Base-by-base conservation (phyloP, 2,888 invertebrate genomes). In the Cyclophora albipunctata region DNA sequence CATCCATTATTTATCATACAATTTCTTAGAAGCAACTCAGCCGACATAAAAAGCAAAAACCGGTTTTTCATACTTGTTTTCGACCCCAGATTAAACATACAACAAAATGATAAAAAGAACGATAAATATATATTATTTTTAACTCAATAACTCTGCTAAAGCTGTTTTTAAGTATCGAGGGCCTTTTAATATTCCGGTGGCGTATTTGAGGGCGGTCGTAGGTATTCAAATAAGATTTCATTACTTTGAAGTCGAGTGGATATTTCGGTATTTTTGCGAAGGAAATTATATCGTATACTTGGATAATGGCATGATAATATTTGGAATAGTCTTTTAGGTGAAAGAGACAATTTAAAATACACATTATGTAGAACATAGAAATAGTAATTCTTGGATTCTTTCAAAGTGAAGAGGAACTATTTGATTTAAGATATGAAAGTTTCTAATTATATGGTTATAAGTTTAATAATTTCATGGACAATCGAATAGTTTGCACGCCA, bases 151-250 rank as follows among this genome's bases (percentile, higher is more conserved):
- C 51, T 46, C 48, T 46, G 45, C 49, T 44, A 35, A 50, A 51
- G 45, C 52, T 44, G 45, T 52, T 45, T 41, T 52, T 37, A 53
- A 63, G 59, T 52, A 55, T 52, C 43, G 42, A 41, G 42, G 43
- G 48, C 34, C 41, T n/a, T 48, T 71, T 64, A 68, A 62, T 68
- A 71, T 71, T 68, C 69, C 52, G 48, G 54, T 42, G 55, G 56
- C 52, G 52, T 46, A 52, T 58, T 58, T 62, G 53, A 47, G 54
- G 37, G 37, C 37, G 37, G 54, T 53, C 53, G 53, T 67, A 66
- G 64, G 58, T 68, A 77, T 78, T 75, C 66, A 79, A 79, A 79
- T 77, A 64, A 58, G 67, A 71, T 72, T 76, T 67, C 66, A 68
- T 76, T 72, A 71, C 71, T 71, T 71, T 67, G 58, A 65, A 62